Evolutionary conservation across 2,113 vertebrate genomes (phyloP).

Genomic region (Hemibagrus wyckioides): DNA sequence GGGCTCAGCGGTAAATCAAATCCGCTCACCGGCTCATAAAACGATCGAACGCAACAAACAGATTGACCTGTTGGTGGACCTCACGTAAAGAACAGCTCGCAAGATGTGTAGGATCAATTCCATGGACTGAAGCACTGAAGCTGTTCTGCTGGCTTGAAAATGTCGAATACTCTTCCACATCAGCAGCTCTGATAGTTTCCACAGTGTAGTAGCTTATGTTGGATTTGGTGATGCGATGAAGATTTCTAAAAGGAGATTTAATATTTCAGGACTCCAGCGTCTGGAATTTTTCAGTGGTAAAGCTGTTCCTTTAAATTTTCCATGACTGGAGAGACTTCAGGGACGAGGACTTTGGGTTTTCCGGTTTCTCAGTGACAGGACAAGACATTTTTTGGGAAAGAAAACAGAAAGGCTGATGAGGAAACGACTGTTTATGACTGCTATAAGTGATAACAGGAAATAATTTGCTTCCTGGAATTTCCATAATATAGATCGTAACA

Average conservation of each 20-base stretch:
- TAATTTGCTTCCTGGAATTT: background rate
- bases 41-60: background rate
- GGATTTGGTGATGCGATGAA: background rate
- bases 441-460: background rate
- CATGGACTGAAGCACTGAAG: background rate
- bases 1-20: background rate
- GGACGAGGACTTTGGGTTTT: background rate
- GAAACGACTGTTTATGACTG: background rate
- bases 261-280: background rate
- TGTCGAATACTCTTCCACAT: background rate
- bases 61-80: background rate
- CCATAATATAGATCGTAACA: background rate
- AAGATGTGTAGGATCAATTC: background rate
- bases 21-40: background rate
- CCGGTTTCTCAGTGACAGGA: background rate
- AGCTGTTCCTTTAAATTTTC: background rate
- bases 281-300: background rate
- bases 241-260: background rate
- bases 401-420: background rate
- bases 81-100: background rate
- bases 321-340: background rate
- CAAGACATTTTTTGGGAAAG: background rate
- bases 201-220: background rate
- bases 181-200: background rate
- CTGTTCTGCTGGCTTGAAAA: background rate